Evolutionary conservation across 1,140 invertebrate genomes (phyloP), one percentile per base, ranked within the genome.

Genomic region (Pogonomyrmex californicus): DNA sequence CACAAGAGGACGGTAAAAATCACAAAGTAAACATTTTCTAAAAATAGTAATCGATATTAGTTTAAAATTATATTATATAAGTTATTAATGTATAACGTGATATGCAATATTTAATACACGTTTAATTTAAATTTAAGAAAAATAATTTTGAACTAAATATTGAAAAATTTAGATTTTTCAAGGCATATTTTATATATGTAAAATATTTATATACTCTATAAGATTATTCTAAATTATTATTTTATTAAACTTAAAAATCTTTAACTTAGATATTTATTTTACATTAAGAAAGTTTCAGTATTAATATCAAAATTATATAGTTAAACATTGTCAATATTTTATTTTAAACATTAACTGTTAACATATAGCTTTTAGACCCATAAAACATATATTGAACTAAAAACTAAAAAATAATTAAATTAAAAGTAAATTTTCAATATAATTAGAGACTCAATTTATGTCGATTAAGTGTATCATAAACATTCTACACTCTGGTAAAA

Each of bases 61-160:
- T 23, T 41, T 0, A 41, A 65, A 65, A 38, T 63, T 38, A 62
- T 33, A 33, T 33, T 62, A 33, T 62, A 62, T 14, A 62, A 62
- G 33, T 33, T 60, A 4, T 33, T 33, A 62, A 33, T n/a, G 23
- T 6, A n/a, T n/a, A 56, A 23, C 23, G 7, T 23, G n/a, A 56
- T 23, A 2, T 56, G 23, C 23, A 56, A 56, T 6, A 56, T n/a
- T 56, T 56, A 1, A n/a, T n/a, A 6, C 2, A 6, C 54, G 5
- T 56, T 6, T 6, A 54, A 54, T 5, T n/a, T n/a, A 33, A 33
- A 12, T 33, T 0, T 54, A 54, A 9, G 14, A 17, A 23, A 66
- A 66, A n/a, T 23, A 44, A 66, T 66, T 66, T 66, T 66, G 10
- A 23, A 44, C 44, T 60, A 60, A 33, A 44, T 44, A 12, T 44